Percentiles rank a stretch among this genome's conserved stretches.
Evolutionary conservation across 2,888 invertebrate genomes (phyloP).

Genomic region (Papilio demoleus): DNA sequence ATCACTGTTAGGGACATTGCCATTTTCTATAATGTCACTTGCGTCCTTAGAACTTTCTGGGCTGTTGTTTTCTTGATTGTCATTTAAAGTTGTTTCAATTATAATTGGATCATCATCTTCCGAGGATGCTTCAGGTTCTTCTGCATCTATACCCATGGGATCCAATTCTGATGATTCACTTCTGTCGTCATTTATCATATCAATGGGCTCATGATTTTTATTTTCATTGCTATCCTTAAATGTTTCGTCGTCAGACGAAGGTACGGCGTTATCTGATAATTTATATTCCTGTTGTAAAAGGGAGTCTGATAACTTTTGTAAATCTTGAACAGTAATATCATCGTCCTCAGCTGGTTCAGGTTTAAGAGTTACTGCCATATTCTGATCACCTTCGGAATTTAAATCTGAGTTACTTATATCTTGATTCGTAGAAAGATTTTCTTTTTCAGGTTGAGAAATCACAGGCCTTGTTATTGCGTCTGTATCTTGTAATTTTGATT

Average conservation of each 20-base stretch:
- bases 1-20: slow-evolving; percentile 1
- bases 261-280: slow-evolving; percentile 15
- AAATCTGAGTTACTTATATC: neutral
- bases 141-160: neutral
- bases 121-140: neutral
- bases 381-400: slow-evolving; percentile 16
- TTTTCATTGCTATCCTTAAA: slow-evolving; percentile 39
- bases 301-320: slow-evolving; percentile 66
- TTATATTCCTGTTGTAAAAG: slow-evolving; percentile 52
- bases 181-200: neutral
- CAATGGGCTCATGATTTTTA: neutral
- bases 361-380: neutral
- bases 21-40: slow-evolving; percentile 11
- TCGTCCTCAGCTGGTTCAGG: slow-evolving; percentile 36
- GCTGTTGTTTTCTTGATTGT: neutral
- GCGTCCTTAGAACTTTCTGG: slow-evolving; percentile 7
- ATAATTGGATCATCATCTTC: neutral
- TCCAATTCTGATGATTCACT: slow-evolving; percentile 5
- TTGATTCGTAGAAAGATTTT: neutral
- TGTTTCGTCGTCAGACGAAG: neutral
- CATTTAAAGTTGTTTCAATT: neutral
- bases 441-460: neutral
- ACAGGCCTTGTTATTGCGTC: neutral
- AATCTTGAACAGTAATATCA: slow-evolving; percentile 54
- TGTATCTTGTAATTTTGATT: slow-evolving; percentile 30